Percentiles rank a stretch among this genome's conserved stretches.
phyloP scores from a whole-genome alignment of 2,888 invertebrate species.

The Acrobasis consociella region DNA sequence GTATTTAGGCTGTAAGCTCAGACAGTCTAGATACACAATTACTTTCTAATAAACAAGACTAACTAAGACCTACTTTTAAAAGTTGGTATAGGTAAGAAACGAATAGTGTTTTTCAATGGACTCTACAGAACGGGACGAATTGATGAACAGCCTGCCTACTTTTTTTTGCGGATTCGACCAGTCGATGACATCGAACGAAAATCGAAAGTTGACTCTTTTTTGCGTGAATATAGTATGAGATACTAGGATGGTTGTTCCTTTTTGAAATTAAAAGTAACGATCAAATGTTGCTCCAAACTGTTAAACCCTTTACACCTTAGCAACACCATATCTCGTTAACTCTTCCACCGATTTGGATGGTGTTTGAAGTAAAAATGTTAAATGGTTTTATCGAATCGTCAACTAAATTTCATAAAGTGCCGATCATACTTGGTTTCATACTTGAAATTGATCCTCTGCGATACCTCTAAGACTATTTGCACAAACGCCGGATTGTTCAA shows the following conservation, averaged over 20 bases:
- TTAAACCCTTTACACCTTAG: no score
- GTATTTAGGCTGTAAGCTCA: slow-evolving; percentile 14
- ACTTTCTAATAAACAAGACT: slow-evolving; percentile 11
- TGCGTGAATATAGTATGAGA: not conserved
- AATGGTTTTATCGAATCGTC: no score
- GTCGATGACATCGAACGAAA: slow-evolving; percentile 64
- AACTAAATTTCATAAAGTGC: no score
- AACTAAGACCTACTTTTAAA: not conserved
- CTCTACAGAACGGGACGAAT: slow-evolving; percentile 16
- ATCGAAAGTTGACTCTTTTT: slow-evolving; percentile 62
- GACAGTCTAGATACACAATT: slow-evolving; percentile 17
- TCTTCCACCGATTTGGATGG: no score
- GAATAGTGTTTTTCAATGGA: not conserved
- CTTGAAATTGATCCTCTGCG: no score
- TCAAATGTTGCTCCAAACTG: no score
- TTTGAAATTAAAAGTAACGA: no score
- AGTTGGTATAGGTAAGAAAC: not conserved
- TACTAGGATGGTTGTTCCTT: not conserved
- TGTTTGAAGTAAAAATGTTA: no score
- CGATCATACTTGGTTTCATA: no score
- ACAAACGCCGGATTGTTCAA: no score
- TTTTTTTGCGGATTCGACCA: slow-evolving; percentile 33
- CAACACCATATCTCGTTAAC: no score
- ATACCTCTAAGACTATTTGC: no score
- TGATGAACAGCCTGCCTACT: slow-evolving; percentile 3